Base-by-base conservation (phyloP, 2,888 invertebrate species). In the Imbricaverruca yamaguchii region DNA sequence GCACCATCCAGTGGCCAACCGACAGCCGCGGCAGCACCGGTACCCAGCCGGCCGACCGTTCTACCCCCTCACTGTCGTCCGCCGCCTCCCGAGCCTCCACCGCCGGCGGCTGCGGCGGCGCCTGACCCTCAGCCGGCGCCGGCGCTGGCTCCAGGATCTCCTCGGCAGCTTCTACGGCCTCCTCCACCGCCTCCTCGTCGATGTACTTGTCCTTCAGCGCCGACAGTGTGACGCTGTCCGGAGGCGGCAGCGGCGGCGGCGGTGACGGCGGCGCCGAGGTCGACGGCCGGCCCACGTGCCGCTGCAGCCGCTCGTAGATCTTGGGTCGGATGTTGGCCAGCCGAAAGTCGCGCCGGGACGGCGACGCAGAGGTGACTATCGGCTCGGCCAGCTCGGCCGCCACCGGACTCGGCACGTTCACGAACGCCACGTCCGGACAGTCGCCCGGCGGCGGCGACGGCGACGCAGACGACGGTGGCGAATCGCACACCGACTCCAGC, bases 241-340 rank as follows among this genome's bases (percentile, higher is more conserved):
- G 6, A 10, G 74, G 53, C 10, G 21, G 25, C 11, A 25, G 11
- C 67, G 25, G 12, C 25, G 67, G 25, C 10, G 67, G 12, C 25
- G 74, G 55, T 55, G 74, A 55, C 18, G 74, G 18, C 21, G 74
- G 21, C 53, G 74, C 53, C 53, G 74, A 3, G 23, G 55, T 55
- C 10, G 74, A 1, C 53, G 74, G 74, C 74, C 74, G 74, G 10
- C 55, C 21, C 9, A 74, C 74, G 55, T 53, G 53, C 53, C 74
- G 18, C 55, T 74, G 74, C 53, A 74, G 74, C 55, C 74, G 74
- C 74, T 74, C 74, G 55, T 53, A 74, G 74, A 74, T 74, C 74
- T 74, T 53, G 15, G 74, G 74, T 0, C 74, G 74, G 21, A 74
- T 74, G n/a, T 55, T 74, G 74, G 74, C 74, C 55, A 74, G 74